These are phyloP conservation scores for Drosophila ananassae DNA, from an alignment of 1,140 invertebrate genomes.

Conservation along the genomic window DNA sequence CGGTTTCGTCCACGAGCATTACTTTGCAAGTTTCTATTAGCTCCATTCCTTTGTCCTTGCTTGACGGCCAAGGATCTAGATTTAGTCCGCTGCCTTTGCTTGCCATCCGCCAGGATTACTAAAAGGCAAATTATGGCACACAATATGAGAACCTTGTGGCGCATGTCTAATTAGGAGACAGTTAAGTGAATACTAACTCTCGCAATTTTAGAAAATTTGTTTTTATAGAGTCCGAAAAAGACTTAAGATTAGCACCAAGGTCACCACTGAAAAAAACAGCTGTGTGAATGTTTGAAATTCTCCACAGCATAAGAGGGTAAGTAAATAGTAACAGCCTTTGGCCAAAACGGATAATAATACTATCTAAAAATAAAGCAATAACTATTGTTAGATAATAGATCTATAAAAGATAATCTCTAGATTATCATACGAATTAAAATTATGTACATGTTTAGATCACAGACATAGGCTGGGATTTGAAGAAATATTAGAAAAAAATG, in stretches of 20 bases:
- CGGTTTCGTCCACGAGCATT: conserved; percentile 1
- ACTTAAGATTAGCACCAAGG: conserved; percentile 14
- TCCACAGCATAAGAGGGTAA: conserved; percentile 1
- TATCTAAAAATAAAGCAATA: conserved; percentile 3
- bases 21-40: not conserved
- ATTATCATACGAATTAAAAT: too few species aligned
- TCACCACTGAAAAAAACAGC: conserved; percentile 22
- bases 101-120: conserved; percentile 30
- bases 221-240: conserved; percentile 30
- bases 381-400: not conserved
- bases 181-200: conserved; percentile 28
- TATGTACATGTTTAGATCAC: too few species aligned
- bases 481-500: not conserved
- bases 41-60: not conserved
- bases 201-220: not conserved
- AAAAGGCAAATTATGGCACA: conserved; percentile 35
- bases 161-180: conserved; percentile 20
- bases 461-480: too few species aligned
- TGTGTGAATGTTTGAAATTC: conserved; percentile 21
- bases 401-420: too few species aligned
- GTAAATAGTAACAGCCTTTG: conserved; percentile 18
- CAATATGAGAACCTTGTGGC: conserved; percentile 22
- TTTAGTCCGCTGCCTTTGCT: conserved; percentile 5
- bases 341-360: not conserved
- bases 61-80: conserved; percentile 10